Evolutionary conservation across 2,113 vertebrate species (phyloP), one percentile per base, ranked within the genome.

Genomic region (Dolichallabes microphthalmus): DNA sequence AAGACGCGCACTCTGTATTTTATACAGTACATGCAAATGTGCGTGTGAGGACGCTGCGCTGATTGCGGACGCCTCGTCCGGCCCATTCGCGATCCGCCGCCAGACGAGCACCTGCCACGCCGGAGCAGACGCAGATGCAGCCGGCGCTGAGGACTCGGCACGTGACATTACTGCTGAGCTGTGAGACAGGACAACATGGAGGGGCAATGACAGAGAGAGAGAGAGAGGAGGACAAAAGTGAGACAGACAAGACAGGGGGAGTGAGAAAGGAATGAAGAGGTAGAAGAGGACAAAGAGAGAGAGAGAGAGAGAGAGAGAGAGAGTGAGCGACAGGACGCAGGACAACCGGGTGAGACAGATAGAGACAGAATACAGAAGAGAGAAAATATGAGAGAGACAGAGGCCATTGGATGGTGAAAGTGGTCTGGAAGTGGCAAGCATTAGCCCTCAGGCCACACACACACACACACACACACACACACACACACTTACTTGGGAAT

Each of bases 1-100:
- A 95, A 93, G 91, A 87, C 89, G 85, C 87, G 82, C 86, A 87
- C 87, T 93, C 91, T 93, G 74, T 55, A 30, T 92, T 93, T 93
- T 94, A 92, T 91, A 94, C 92, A 95, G 91, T 91, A 94, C 92
- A 95, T 94, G 94, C 93, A 94, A 94, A 94, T 95, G 90, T 85
- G 15, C 7, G 45, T 80, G 88, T 87, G 87, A 90, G 91, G 88
- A 87, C 91, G 92, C 90, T 88, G 89, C 86, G 89, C 93, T 95
- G 94, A 95, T 95, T 95, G 92, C 93, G 90, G 92, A 89, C 88
- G 91, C 88, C 74, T 89, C 89, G 88, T 84, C 88, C 83, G 91
- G 92, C 92, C 91, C 90, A 87, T 86, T 91, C 84, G 88, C 89
- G 87, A 86, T 85, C 88, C 88, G 89, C 91, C 90, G 91, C 92